Evolutionary conservation across 2,888 invertebrate genomes (phyloP).

Genomic region (Acrocyrtus sp.): DNA sequence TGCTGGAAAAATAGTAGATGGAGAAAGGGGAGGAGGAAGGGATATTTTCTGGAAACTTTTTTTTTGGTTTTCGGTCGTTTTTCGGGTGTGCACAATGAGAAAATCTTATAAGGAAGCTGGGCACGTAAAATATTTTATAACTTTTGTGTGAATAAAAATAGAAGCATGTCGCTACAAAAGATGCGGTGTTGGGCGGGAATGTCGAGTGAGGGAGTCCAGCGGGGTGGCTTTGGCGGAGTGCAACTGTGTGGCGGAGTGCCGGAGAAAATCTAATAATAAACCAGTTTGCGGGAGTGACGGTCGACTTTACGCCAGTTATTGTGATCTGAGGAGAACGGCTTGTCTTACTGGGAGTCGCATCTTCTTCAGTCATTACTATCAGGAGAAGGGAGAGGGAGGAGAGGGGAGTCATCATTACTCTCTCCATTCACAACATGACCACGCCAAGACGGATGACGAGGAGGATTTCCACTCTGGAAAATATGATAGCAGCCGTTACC

Average conservation of each 20-base stretch:
- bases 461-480: conserved; percentile 7
- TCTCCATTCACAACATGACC: conserved; percentile 16
- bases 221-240: conserved; percentile 72
- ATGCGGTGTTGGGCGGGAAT: conserved; percentile 75
- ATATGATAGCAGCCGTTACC: conserved; percentile 29
- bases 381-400: conserved; percentile 16
- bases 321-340: conserved; percentile 74
- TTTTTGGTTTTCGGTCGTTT: too few species aligned
- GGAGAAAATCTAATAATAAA: conserved; percentile 53
- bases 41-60: too few species aligned
- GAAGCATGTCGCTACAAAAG: conserved; percentile 65
- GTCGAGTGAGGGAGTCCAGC: conserved; percentile 69
- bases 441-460: too few species aligned
- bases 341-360: conserved; percentile 71
- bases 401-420: neutral
- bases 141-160: neutral
- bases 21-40: too few species aligned
- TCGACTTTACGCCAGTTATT: conserved; percentile 75
- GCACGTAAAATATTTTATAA: neutral
- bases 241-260: conserved; percentile 73
- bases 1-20: too few species aligned
- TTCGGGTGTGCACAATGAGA: too few species aligned
- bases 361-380: conserved; percentile 45
- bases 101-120: too few species aligned
- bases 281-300: conserved; percentile 76